Evolutionary conservation across 1,140 invertebrate species (phyloP), one percentile per base, ranked within the genome.

Genomic region (Gyrodactylus bullatarudis): DNA sequence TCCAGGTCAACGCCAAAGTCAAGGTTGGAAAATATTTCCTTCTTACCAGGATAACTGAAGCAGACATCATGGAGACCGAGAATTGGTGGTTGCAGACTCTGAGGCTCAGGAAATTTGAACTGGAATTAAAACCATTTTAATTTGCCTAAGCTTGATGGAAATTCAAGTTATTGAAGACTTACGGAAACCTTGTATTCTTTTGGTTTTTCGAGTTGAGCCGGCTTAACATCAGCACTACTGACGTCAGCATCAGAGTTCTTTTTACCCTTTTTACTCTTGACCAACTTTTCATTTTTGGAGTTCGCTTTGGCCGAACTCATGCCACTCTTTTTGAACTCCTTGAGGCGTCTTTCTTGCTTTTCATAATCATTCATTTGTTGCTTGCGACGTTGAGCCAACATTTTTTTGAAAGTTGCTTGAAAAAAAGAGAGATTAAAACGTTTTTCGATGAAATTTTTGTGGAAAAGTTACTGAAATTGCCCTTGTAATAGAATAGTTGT

Each of bases 341-440:
- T 91, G 0, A 99, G 79, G 69, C 86, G 84, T 80, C 95, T 97
- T 78, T 97, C 91, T 79, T 99, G 94, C 78, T 96, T 95, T 78
- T 98, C 94, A 80, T 89, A 98, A 75, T 94, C 91, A 79, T 97
- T 97, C n/a, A 88, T 83, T 83, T 88, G 87, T 80, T 98, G 92
- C 77, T 89, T 90, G 16, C 87, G 84, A 78, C 97, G 97, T 78
- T 98, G 93, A 0, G 87, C 86, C 79, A 88, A 87, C 93, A 98
- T 98, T 81, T 97, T 97, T 81, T 96, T 97, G 79, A 98, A 98
- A 86, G 79, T 54, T 8, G 8, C 34, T 54, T 16, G n/a, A 54
- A 54, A 54, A 16, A 8, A 54, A 54, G 8, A 8, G 34, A 21
- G 8, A 16, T 69, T 20, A 69, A 23, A 8, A 24, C 54, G 1